phyloP scores from a whole-genome alignment of 2,888 invertebrate genomes.

The Tigriopus californicus region DNA sequence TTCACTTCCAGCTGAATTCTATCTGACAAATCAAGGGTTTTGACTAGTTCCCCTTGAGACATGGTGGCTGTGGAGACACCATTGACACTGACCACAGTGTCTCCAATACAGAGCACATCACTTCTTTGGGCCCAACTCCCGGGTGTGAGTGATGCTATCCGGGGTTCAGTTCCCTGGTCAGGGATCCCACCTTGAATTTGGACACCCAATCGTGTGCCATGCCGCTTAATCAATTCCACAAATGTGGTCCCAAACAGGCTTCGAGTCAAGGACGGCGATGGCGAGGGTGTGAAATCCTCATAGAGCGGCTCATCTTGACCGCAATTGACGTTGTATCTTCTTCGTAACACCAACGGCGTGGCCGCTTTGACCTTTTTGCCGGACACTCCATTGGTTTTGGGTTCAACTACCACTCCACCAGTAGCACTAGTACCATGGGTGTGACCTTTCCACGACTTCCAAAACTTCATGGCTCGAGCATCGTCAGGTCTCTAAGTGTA shows the following conservation, averaged over 20 bases:
- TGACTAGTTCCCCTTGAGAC: constrained; percentile 2
- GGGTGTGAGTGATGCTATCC: constrained; percentile 45
- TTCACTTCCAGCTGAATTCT: constrained; percentile 60
- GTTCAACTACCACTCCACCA: too few species aligned
- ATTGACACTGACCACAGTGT: constrained; percentile 59
- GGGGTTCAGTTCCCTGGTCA: constrained; percentile 45
- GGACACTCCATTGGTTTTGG: too few species aligned
- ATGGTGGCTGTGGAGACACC: constrained; percentile 30
- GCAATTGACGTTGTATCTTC: background rate
- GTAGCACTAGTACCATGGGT: too few species aligned
- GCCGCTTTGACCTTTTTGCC: too few species aligned
- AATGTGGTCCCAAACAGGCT: constrained; percentile 4
- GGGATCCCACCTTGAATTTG: constrained; percentile 35
- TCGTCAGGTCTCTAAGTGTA: too few species aligned
- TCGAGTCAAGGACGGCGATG: too few species aligned
- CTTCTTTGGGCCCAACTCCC: constrained; percentile 50
- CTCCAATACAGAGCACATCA: constrained; percentile 58
- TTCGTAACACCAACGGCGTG: too few species aligned
- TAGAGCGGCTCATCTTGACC: background rate
- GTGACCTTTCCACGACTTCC: too few species aligned
- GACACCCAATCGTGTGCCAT: constrained; percentile 17
- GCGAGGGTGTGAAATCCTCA: background rate
- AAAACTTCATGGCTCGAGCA: too few species aligned
- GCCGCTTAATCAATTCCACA: constrained; percentile 16
- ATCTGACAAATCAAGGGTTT: constrained; percentile 46